Evolutionary conservation across 1,140 invertebrate species (phyloP), one percentile per base, ranked within the genome.

Genomic region (Paralvinella palmiformis): DNA sequence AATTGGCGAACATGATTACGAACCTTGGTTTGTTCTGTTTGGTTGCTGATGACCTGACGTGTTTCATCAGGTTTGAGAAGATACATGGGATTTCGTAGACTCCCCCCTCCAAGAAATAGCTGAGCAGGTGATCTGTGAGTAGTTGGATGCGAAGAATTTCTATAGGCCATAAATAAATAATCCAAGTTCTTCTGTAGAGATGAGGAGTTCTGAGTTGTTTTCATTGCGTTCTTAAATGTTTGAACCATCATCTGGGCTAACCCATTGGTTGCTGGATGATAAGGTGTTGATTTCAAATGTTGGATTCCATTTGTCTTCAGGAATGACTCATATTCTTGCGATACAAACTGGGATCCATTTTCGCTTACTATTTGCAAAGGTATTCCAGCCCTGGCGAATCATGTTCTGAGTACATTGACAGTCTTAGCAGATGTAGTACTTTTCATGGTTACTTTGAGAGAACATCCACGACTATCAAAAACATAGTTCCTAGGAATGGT

Each of bases 401-500:
- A n/a, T n/a, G n/a, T n/a, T n/a, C n/a, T n/a, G 73, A 73, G 60
- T 63, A 60, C 31, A 29, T 22, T 22, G 69, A 71, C 61, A 17
- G 64, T 70, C 27, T 44, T 32, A 6, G 22, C 24, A 31, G 68
- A 37, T 33, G 66, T 63, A 15, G 56, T 57, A 24, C 15, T 45
- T 15, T 48, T 17, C 22, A 50, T 22, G 76, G 67, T 75, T 76
- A 83, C 65, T 79, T 81, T 0, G 75, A 77, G 62, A 72, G 77
- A 1, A 77, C 63, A 71, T 84, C 83, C 0, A 79, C 71, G 2
- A 81, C 60, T 24, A 84, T 71, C 15, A 83, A 61, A 65, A 78
- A 83, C 63, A 67, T 74, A 59, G 74, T 66, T 0, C 68, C 70
- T 44, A 73, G 53, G 50, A 80, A 76, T 24, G 76, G 81, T 15